Base-by-base conservation (phyloP, 2,888 invertebrate species). In the Saturnia pavonia region DNA sequence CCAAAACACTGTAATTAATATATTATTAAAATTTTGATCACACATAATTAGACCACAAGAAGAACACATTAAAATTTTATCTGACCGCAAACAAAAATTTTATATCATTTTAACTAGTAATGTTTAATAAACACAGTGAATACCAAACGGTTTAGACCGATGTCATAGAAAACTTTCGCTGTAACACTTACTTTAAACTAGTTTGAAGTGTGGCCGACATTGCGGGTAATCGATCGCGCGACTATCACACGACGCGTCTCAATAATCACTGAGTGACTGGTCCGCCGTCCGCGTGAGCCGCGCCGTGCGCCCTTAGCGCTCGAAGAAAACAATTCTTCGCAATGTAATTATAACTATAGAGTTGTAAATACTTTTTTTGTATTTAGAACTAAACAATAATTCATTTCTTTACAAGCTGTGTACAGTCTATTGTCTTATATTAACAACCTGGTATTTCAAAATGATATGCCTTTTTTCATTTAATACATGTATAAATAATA, bases 171-270 rank as follows among this genome's bases (percentile, higher is more conserved):
- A 70, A 70, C 70, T 70, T 70, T 70, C 70, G 70, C 66, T 66
- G 70, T 65, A 12, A 40, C 65, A 70, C 91, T 91, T 90, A 91
- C 91, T 89, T 91, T 75, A 88, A 84, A 86, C 87, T 91, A 70
- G 89, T 87, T 83, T 91, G 85, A 71, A 92, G 85, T 67, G 92
- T 85, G 71, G 93, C 91, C 74, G 92, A 88, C 93, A 92, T 91
- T 71, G 74, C 80, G 76, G 77, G 71, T 73, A 72, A 68, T 60
- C 70, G 57, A 60, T 70, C 72, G 73, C 74, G 74, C 80, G 72
- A 71, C 77, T 75, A 73, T 19, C 51, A 42, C 75, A 74, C 73
- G 34, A 42, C 75, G 74, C 76, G 76, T 22, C 76, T 70, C 25
- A 54, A 40, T 70, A 72, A 73, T 73, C 71, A 81, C 81, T 43